A percentile compares a stretch with the other conserved stretches of the same genome.
phyloP scores from a whole-genome alignment of 2,797 vertebrate species.

The Argyrosomus regius region DNA sequence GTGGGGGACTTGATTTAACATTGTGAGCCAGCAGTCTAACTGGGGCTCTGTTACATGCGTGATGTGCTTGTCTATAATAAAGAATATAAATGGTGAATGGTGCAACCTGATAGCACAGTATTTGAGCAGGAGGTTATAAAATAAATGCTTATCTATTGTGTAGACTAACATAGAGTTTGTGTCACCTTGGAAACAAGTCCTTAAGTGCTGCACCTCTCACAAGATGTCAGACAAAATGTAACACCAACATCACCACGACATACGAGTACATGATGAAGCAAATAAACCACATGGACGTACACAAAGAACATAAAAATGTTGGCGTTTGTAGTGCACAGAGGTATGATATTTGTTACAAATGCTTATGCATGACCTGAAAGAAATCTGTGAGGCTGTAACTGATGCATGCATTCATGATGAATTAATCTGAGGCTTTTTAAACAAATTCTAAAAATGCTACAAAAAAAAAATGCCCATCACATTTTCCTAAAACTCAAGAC shows the following conservation, averaged over 20 bases:
- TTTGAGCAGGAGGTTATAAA: slow-evolving; percentile 7
- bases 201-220: background rate
- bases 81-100: background rate
- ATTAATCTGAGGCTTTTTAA: background rate
- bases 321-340: background rate
- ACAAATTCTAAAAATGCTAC: background rate
- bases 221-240: background rate
- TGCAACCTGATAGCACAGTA: background rate
- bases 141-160: background rate
- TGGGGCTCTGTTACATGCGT: background rate
- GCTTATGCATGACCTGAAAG: background rate
- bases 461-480: background rate
- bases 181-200: slow-evolving; percentile 23
- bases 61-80: background rate
- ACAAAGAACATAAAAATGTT: background rate
- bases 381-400: background rate
- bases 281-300: background rate
- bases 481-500: background rate
- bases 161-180: background rate
- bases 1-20: slow-evolving; percentile 22
- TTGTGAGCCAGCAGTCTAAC: slow-evolving; percentile 13
- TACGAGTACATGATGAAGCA: background rate
- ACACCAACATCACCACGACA: background rate
- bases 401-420: background rate
- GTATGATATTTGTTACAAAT: background rate